A percentile compares a stretch with the other conserved stretches of the same genome.
Evolutionary conservation across 2,797 vertebrate species (phyloP).

Genomic region (Heliangelus exortis): DNA sequence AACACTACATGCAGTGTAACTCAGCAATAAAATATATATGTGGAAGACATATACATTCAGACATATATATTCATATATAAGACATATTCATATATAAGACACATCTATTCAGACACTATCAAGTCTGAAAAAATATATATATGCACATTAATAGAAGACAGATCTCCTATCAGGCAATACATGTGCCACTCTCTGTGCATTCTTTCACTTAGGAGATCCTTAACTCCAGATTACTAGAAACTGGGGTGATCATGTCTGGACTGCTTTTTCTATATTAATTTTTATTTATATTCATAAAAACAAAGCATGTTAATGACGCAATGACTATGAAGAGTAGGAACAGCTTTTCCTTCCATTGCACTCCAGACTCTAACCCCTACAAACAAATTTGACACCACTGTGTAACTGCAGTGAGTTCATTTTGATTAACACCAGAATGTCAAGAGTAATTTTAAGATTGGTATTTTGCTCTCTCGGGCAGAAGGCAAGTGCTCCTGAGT

Average conservation of each 20-base stretch:
- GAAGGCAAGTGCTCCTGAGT: background rate
- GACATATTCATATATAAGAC: no score
- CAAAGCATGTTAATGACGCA: background rate
- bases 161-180: background rate
- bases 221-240: background rate
- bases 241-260: background rate
- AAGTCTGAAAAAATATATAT: background rate
- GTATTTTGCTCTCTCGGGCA: background rate
- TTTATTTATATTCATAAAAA: background rate
- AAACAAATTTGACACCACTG: fast-evolving
- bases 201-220: background rate
- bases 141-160: background rate
- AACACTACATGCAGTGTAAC: background rate
- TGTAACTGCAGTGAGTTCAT: background rate
- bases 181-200: background rate
- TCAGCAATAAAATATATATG: background rate
- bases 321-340: background rate
- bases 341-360: background rate
- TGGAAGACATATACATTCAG: background rate
- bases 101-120: background rate
- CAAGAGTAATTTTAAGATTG: background rate
- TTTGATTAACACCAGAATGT: background rate
- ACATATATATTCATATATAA: no score
- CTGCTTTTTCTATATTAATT: no score
- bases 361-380: background rate